Evolutionary conservation across 2,888 invertebrate genomes (phyloP).

Genomic region (Eristalinus aeneus): DNA sequence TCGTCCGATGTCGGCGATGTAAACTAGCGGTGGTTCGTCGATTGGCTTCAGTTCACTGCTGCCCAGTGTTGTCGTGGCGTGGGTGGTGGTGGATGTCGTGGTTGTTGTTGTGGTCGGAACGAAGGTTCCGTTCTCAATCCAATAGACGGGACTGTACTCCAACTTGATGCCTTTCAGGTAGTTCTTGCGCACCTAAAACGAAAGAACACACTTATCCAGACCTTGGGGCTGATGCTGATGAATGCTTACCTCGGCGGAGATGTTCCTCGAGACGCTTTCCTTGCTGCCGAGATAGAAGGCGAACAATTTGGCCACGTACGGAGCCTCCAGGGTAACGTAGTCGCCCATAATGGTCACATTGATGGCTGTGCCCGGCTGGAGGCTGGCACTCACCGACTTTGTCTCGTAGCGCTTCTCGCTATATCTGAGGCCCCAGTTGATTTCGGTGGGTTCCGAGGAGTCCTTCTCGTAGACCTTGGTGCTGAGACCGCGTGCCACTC

Average conservation of each 20-base stretch:
- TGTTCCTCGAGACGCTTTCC: slow-evolving; percentile 78
- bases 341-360: slow-evolving; percentile 90
- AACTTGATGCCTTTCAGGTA: slow-evolving; percentile 86
- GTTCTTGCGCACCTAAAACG: slow-evolving; percentile 82
- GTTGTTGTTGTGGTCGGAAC: slow-evolving; percentile 89
- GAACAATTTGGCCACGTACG: slow-evolving; percentile 87
- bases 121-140: slow-evolving; percentile 86
- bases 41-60: slow-evolving; percentile 82
- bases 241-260: slow-evolving; percentile 76
- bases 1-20: slow-evolving; percentile 74
- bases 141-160: slow-evolving; percentile 89
- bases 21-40: slow-evolving; percentile 80
- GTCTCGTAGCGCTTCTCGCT: slow-evolving; percentile 82
- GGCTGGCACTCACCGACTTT: slow-evolving; percentile 83
- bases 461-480: slow-evolving; percentile 78
- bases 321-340: slow-evolving; percentile 87
- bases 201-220: background rate
- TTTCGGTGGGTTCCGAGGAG: slow-evolving; percentile 80
- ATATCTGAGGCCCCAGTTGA: slow-evolving; percentile 87
- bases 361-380: slow-evolving; percentile 90
- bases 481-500: slow-evolving; percentile 79
- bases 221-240: background rate
- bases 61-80: slow-evolving; percentile 81
- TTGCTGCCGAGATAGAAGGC: slow-evolving; percentile 81
- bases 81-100: slow-evolving; percentile 84